These are phyloP conservation scores for Prochilodus magdalenae DNA, from an alignment of 2,113 vertebrate species.

Conservation along the genomic window DNA sequence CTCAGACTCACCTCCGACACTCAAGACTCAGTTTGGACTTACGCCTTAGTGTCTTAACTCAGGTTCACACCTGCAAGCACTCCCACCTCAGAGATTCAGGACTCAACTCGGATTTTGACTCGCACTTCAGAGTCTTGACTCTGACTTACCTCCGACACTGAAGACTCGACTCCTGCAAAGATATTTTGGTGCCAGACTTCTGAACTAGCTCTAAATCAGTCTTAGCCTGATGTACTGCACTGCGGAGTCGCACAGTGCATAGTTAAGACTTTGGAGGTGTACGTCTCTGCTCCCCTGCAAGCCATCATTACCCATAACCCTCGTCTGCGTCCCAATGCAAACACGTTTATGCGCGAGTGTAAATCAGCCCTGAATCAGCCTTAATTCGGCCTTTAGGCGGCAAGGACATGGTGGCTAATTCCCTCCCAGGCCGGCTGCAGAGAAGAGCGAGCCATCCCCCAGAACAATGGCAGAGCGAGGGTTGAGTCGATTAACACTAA, in stretches of 20 bases:
- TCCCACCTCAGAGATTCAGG: no score
- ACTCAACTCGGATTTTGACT: no score
- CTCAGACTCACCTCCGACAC: no score
- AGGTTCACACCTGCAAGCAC: no score
- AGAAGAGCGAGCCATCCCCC: conserved; percentile 6
- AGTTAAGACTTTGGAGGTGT: not conserved
- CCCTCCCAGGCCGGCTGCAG: conserved; percentile 33
- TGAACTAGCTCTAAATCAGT: no score
- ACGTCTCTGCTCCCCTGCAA: not conserved
- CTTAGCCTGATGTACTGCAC: not conserved
- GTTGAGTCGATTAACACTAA: conserved; percentile 73
- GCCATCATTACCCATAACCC: not conserved
- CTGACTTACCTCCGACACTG: no score
- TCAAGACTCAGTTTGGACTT: no score
- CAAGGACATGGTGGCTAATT: conserved; percentile 26
- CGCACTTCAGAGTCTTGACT: no score
- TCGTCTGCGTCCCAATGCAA: not conserved
- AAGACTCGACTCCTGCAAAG: no score
- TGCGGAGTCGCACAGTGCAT: not conserved
- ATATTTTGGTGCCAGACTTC: no score
- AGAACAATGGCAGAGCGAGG: conserved; percentile 61
- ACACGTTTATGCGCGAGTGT: not conserved
- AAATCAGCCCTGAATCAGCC: not conserved
- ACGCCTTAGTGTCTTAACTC: no score
- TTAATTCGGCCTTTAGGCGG: not conserved